Evolutionary conservation across 2,113 vertebrate species (phyloP).

Genomic region (Atlantisia rogersi): DNA sequence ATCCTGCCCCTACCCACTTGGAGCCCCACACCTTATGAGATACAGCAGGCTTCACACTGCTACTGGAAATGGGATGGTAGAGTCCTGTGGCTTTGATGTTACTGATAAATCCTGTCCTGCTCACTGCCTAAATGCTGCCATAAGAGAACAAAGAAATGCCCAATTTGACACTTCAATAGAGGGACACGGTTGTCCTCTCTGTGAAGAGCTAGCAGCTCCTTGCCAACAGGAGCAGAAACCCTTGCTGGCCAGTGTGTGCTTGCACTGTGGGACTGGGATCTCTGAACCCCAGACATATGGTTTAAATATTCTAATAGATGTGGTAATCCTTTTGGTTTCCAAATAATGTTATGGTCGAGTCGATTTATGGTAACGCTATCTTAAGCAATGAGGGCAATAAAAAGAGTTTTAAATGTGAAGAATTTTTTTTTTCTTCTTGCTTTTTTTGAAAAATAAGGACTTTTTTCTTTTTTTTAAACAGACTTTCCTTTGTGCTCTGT

Average conservation of each 20-base stretch:
- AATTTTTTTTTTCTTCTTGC: background rate
- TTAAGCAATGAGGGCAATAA: constrained; percentile 54
- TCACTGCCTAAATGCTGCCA: background rate
- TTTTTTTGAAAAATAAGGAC: background rate
- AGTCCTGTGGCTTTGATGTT: background rate
- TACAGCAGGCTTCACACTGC: background rate
- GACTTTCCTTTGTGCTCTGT: constrained; percentile 10
- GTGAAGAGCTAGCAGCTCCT: background rate
- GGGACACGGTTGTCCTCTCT: background rate
- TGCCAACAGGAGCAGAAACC: constrained; percentile 1
- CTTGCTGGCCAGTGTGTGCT: background rate
- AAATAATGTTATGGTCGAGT: constrained; percentile 34
- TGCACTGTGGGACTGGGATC: background rate
- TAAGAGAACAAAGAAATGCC: background rate
- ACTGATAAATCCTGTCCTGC: background rate
- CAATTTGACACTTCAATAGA: background rate
- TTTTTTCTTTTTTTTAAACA: background rate
- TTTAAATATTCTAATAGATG: constrained; percentile 54
- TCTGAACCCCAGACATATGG: constrained; percentile 30
- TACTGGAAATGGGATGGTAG: background rate
- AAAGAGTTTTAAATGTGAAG: constrained; percentile 38
- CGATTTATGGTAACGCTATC: constrained; percentile 57
- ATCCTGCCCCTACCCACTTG: background rate
- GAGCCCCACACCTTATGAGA: background rate
- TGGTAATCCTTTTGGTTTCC: constrained; percentile 58